Percentiles rank a stretch among this genome's conserved stretches.
Evolutionary conservation across 2,888 invertebrate species (phyloP).

Genomic region (Calliopum simillimum): DNA sequence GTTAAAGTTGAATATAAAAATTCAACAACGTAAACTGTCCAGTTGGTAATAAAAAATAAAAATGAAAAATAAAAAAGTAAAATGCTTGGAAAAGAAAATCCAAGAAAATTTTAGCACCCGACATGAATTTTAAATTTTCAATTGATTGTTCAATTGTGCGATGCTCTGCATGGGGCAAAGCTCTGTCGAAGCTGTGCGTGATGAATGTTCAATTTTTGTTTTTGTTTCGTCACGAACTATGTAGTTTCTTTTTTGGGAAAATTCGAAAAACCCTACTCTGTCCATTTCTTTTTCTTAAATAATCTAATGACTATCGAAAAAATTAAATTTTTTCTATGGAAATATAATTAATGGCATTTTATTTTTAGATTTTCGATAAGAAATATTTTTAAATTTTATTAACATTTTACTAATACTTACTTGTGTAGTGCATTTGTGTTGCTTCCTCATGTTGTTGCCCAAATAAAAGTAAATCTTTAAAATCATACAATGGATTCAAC

Average conservation of each 20-base stretch:
- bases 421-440: not conserved
- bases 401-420: no score
- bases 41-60: constrained; percentile 8
- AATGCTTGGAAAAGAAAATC: constrained; percentile 10
- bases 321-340: no score
- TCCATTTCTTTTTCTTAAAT: no score
- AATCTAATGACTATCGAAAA: no score
- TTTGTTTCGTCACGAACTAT: no score
- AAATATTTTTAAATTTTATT: no score
- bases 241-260: no score
- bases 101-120: constrained; percentile 26
- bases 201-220: constrained; percentile 6
- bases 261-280: no score
- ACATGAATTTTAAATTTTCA: constrained; percentile 41
- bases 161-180: constrained; percentile 5
- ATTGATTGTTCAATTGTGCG: constrained; percentile 40
- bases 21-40: not conserved
- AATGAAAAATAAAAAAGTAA: not conserved
- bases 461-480: constrained; percentile 24
- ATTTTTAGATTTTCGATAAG: no score
- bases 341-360: no score
- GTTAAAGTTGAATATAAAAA: not conserved
- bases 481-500: constrained; percentile 29
- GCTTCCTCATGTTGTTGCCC: not conserved
- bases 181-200: not conserved